These are phyloP conservation scores for Xenopus laevis DNA, from an alignment of 2,113 vertebrate species.

Conservation along the genomic window DNA sequence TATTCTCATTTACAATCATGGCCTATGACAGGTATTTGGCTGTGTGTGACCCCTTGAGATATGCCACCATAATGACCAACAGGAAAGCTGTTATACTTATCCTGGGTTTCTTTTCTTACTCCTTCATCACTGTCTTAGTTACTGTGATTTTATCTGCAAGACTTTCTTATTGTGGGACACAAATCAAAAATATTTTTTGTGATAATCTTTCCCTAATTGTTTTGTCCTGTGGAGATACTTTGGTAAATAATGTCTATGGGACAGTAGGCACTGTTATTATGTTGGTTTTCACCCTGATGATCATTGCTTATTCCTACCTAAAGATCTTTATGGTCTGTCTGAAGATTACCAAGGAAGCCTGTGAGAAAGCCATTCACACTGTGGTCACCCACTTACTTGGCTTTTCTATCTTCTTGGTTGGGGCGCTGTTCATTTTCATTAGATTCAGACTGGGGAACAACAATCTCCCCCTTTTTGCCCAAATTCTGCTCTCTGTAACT, in stretches of 20 bases:
- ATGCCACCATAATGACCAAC: not conserved
- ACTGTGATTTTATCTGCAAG: not conserved
- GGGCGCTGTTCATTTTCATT: not conserved
- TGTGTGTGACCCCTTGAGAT: not conserved
- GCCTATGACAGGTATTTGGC: conserved; percentile 10
- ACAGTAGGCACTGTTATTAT: not conserved
- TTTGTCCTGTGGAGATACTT: conserved; percentile 1
- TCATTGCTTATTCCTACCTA: conserved; percentile 1
- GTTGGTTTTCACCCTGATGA: not conserved
- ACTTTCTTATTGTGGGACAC: not conserved
- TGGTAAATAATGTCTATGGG: not conserved
- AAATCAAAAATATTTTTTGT: conserved; percentile 16
- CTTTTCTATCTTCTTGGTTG: not conserved
- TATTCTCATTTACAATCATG: not conserved
- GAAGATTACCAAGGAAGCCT: not conserved
- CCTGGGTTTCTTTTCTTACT: not conserved
- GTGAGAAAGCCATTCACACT: conserved; percentile 17
- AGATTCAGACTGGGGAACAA: not conserved
- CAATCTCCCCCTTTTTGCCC: not conserved
- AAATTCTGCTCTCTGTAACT: not conserved
- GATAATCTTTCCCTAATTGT: conserved; percentile 10
- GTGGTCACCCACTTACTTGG: conserved; percentile 2
- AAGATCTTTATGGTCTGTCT: not conserved
- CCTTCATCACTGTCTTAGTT: not conserved
- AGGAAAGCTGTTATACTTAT: not conserved